Conservation (phyloP, 2,888 invertebrate species). For the Eremobia ochroleuca region DNA sequence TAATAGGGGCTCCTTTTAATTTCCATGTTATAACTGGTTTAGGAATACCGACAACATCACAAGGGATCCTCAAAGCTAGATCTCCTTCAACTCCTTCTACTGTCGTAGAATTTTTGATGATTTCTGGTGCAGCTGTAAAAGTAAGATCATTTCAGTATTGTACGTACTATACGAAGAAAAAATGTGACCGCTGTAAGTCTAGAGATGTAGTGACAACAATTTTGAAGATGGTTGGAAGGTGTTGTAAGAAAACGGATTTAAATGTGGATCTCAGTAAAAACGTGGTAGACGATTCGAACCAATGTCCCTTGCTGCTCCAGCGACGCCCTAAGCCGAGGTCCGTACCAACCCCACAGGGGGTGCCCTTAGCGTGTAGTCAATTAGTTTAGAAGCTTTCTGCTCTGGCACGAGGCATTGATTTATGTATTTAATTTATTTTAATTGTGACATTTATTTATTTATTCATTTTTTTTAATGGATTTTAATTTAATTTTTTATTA, state of each 20-base stretch:
- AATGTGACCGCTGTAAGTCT: too few species aligned
- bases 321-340: too few species aligned
- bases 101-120: conserved; percentile 21
- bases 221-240: too few species aligned
- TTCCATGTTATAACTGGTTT: conserved; percentile 56
- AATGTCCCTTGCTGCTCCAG: not conserved
- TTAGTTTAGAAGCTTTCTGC: not conserved
- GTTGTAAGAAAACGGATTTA: not conserved
- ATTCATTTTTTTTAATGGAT: too few species aligned
- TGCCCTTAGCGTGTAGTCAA: too few species aligned
- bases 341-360: too few species aligned
- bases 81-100: conserved; percentile 54
- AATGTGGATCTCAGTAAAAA: not conserved
- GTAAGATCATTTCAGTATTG: not conserved
- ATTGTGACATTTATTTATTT: too few species aligned
- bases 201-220: too few species aligned
- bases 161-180: not conserved
- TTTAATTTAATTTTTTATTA: too few species aligned
- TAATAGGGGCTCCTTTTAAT: conserved; percentile 27
- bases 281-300: not conserved
- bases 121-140: conserved; percentile 42
- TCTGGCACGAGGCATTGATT: too few species aligned
- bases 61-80: conserved; percentile 54
- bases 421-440: too few species aligned
- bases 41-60: conserved; percentile 48